Evolutionary conservation across 2,113 vertebrate genomes (phyloP).

Genomic region (Brachionichthys hirsutus): DNA sequence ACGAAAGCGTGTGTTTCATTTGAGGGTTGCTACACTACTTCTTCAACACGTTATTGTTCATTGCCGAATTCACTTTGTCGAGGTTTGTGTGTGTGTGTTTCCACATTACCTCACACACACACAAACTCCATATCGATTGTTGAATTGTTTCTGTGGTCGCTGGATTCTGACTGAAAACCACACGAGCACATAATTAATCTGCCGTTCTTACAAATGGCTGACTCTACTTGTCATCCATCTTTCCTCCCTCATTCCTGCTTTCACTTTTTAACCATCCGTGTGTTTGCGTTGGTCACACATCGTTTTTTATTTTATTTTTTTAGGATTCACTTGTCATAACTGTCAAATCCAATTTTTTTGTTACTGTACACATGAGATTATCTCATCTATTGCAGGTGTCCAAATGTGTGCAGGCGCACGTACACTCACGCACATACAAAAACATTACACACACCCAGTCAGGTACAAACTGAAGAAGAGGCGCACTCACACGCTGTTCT

Average conservation of each 20-base stretch:
- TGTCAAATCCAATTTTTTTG: conserved; percentile 52
- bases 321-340: conserved; percentile 53
- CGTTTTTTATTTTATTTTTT: too few species aligned
- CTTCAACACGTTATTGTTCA: conserved; percentile 30
- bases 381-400: conserved; percentile 35
- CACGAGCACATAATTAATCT: conserved; percentile 41
- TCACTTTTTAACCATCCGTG: background rate
- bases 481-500: conserved; percentile 28
- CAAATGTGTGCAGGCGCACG: conserved; percentile 8
- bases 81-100: conserved; percentile 15
- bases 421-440: background rate
- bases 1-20: conserved; percentile 37
- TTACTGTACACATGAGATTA: conserved; percentile 34
- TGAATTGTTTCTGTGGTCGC: conserved; percentile 60
- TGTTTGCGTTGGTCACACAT: conserved; percentile 8
- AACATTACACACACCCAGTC: background rate
- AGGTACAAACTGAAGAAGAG: conserved; percentile 7
- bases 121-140: conserved; percentile 16
- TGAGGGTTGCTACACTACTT: conserved; percentile 64
- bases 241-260: conserved; percentile 22
- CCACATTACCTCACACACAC: conserved; percentile 28
- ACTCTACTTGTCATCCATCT: conserved; percentile 55
- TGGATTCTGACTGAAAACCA: conserved; percentile 55
- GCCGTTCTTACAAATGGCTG: conserved; percentile 42
- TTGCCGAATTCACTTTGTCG: conserved; percentile 46